Percentiles rank a stretch among this genome's conserved stretches.
phyloP scores from a whole-genome alignment of 2,113 vertebrate species.

The Colistium nudipinnis region DNA sequence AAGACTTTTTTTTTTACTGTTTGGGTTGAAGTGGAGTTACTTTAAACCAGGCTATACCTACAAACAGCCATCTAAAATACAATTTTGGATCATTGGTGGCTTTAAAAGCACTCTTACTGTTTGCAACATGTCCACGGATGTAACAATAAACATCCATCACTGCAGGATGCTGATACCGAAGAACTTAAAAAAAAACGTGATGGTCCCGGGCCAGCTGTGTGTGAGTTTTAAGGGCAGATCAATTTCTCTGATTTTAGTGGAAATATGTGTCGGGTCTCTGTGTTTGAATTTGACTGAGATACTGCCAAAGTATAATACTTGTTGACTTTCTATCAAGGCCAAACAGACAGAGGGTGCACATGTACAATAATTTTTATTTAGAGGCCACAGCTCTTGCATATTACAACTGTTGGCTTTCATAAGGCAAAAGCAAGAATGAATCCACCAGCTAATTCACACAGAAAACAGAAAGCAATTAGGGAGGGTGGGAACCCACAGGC shows the following conservation, averaged over 20 bases:
- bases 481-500: constrained; percentile 84
- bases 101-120: too few relatives aligned
- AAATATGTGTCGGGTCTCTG: not conserved
- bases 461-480: constrained; percentile 89
- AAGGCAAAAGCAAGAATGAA: constrained; percentile 99
- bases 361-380: constrained; percentile 98
- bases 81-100: too few relatives aligned
- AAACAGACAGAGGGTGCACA: constrained; percentile 59
- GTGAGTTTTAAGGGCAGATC: too few relatives aligned
- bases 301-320: not conserved
- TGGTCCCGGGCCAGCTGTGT: too few relatives aligned
- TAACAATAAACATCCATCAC: too few relatives aligned
- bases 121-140: too few relatives aligned
- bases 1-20: too few relatives aligned
- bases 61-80: too few relatives aligned
- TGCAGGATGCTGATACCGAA: too few relatives aligned
- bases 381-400: constrained; percentile 99
- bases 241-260: not conserved
- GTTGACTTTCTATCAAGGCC: not conserved
- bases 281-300: not conserved
- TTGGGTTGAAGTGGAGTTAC: too few relatives aligned
- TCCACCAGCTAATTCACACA: constrained; percentile 95
- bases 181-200: too few relatives aligned
- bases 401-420: constrained; percentile 99
- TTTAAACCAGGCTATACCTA: too few relatives aligned